Percentiles rank a stretch among this genome's conserved stretches.
Evolutionary conservation across 2,888 invertebrate genomes (phyloP).

Genomic region (Oscheius myriophilus): DNA sequence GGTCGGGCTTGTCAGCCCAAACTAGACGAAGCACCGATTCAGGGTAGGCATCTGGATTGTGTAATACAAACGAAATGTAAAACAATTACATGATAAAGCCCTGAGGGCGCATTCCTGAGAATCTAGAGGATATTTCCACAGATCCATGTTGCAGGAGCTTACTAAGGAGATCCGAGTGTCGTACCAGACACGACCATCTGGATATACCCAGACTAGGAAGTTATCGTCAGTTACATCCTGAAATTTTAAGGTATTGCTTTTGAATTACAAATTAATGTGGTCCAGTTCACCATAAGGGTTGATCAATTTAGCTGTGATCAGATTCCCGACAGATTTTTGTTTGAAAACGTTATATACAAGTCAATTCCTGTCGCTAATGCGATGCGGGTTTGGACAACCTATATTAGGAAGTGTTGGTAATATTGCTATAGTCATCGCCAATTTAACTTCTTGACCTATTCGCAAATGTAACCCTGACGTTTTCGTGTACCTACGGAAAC

Average conservation of each 20-base stretch:
- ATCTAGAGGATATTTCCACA: conserved; percentile 71
- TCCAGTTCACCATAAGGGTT: no score
- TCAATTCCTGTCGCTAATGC: no score
- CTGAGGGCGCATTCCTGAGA: conserved; percentile 74
- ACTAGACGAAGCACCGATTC: conserved; percentile 64
- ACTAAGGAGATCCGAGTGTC: conserved; percentile 57
- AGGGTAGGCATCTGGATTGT: conserved; percentile 66
- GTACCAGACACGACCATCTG: conserved; percentile 68
- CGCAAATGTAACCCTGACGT: no score
- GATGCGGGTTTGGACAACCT: no score
- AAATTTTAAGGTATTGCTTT: not conserved
- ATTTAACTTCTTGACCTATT: no score
- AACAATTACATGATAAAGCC: conserved; percentile 71
- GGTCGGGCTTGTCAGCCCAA: conserved; percentile 61
- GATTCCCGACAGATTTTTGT: no score
- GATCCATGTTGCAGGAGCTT: conserved; percentile 60
- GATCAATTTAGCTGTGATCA: no score
- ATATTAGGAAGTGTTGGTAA: no score
- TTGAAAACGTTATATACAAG: no score
- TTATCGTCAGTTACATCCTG: conserved; percentile 67
- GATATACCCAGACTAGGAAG: conserved; percentile 69
- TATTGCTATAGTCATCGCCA: no score
- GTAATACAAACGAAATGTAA: not conserved
- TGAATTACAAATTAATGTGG: not conserved
- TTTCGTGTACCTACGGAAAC: no score